Conservation (phyloP, 2,113 vertebrate species). For the Himantopus leucocephalus region DNA sequence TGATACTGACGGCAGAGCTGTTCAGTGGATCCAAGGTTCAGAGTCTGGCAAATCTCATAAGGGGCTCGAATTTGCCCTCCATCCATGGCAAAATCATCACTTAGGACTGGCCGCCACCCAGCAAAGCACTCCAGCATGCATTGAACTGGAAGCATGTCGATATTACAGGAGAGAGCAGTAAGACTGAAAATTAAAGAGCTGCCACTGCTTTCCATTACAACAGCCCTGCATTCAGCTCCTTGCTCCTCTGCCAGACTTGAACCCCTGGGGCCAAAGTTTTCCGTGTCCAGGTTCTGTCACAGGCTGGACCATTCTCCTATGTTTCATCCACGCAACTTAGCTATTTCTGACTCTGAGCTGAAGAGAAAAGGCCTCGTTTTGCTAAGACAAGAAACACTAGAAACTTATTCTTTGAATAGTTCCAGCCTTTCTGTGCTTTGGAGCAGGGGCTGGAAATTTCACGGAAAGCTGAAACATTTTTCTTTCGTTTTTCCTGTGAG, state of each 20-base stretch:
- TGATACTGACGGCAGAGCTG: background rate
- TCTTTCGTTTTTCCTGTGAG: background rate
- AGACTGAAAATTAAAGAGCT: background rate
- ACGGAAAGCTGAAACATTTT: background rate
- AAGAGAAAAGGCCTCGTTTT: conserved; percentile 12
- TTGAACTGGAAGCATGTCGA: background rate
- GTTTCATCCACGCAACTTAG: background rate
- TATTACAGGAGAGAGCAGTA: background rate
- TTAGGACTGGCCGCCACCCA: background rate
- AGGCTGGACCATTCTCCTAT: background rate
- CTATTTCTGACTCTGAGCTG: background rate
- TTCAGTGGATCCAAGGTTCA: background rate
- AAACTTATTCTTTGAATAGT: background rate
- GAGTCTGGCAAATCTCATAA: background rate
- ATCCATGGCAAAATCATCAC: background rate
- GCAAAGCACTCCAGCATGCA: background rate
- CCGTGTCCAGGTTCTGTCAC: background rate
- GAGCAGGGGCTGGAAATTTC: background rate
- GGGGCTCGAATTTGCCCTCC: background rate
- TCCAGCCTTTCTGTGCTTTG: background rate
- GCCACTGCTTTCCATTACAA: background rate
- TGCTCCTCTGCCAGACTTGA: background rate
- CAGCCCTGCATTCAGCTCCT: background rate
- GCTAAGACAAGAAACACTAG: background rate
- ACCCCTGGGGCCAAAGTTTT: background rate